These are phyloP conservation scores for Platycercus adscitus DNA, from an alignment of 2,113 vertebrate genomes.

Conservation along the genomic window DNA sequence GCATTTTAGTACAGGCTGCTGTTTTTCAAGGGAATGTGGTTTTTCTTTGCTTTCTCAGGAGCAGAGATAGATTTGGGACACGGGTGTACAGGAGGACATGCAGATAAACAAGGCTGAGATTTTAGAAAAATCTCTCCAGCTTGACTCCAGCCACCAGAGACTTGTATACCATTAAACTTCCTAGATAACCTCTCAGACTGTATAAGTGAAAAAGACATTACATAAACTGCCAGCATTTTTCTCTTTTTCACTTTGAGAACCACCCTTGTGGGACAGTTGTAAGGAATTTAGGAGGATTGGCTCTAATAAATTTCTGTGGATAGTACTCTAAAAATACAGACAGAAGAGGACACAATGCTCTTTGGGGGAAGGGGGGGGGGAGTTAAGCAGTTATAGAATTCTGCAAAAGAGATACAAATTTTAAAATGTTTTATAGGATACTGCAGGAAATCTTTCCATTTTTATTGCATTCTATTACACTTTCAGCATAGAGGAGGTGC, in stretches of 20 bases:
- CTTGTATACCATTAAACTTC: background rate
- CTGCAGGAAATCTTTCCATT: background rate
- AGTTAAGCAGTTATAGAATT: background rate
- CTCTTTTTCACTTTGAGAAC: slow-evolving; percentile 33
- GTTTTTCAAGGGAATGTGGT: background rate
- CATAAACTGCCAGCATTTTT: slow-evolving; percentile 28
- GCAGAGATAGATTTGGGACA: background rate
- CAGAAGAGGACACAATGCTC: background rate
- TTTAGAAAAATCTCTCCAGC: background rate
- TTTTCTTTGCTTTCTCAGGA: background rate
- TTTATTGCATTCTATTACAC: background rate
- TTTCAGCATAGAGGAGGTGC: background rate
- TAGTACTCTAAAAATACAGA: slow-evolving; percentile 24
- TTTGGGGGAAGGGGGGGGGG: background rate
- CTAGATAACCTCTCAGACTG: background rate
- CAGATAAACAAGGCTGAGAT: background rate
- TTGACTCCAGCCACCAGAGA: slow-evolving; percentile 10
- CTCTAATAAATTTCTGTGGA: background rate
- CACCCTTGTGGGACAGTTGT: slow-evolving; percentile 14
- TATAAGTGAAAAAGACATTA: slow-evolving; percentile 35
- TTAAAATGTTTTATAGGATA: background rate
- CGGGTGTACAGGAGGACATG: background rate
- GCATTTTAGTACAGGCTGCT: background rate
- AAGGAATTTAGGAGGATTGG: slow-evolving; percentile 25
- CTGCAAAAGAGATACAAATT: background rate